A percentile compares a stretch with the other conserved stretches of the same genome.
Conservation (phyloP, 2,888 invertebrate genomes). For the Glyphotaelius pellucidus region DNA sequence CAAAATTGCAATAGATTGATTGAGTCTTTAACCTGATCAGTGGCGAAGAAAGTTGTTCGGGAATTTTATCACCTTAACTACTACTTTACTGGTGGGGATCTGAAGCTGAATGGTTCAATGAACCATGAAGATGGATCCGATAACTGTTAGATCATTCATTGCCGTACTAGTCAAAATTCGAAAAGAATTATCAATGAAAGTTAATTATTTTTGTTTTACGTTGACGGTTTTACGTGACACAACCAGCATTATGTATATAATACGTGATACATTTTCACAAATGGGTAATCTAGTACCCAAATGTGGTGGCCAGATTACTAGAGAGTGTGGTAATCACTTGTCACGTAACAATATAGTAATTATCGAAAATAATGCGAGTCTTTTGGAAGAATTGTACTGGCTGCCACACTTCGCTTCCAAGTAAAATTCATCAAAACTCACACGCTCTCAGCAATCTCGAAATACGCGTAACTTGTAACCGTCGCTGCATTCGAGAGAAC, state of each 20-base stretch:
- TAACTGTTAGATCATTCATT: background rate
- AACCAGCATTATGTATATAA: too few species aligned
- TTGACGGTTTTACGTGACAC: too few species aligned
- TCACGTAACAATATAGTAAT: background rate
- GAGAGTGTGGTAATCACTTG: background rate
- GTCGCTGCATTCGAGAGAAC: background rate
- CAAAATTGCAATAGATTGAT: background rate
- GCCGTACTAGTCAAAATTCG: background rate
- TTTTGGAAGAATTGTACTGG: background rate
- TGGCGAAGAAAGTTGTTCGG: background rate
- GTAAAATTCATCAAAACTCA: background rate
- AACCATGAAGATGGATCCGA: background rate
- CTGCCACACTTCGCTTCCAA: background rate
- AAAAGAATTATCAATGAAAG: background rate
- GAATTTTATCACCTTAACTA: background rate
- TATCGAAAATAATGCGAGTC: background rate
- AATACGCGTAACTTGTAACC: background rate
- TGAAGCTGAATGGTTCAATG: background rate
- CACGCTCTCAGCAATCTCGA: background rate
- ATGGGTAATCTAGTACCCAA: background rate
- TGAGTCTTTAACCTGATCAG: background rate
- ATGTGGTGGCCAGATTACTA: background rate
- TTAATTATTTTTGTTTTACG: background rate
- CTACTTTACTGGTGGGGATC: background rate
- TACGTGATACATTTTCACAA: too few species aligned